These are phyloP conservation scores for Mechanitis mazaeus DNA, from an alignment of 2,888 invertebrate species.

Conservation along the genomic window DNA sequence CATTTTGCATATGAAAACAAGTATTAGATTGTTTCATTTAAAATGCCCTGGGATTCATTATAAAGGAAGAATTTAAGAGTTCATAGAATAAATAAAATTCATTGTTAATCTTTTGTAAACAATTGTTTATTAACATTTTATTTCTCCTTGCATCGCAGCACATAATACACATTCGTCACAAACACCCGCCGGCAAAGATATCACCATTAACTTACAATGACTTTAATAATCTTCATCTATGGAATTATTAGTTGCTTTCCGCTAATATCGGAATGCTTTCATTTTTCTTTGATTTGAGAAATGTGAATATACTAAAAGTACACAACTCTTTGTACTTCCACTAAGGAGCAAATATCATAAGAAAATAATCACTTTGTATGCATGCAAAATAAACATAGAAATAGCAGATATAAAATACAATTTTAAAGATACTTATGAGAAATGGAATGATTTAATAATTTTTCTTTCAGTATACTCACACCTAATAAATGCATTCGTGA, in stretches of 20 bases:
- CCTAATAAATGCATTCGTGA: constrained; percentile 58
- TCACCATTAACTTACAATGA: constrained; percentile 68
- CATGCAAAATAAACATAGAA: constrained; percentile 66
- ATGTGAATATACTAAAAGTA: constrained; percentile 72
- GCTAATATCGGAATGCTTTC: constrained; percentile 60
- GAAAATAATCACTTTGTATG: constrained; percentile 44
- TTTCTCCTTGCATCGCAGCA: constrained; percentile 69
- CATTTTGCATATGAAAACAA: no score
- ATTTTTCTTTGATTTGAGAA: constrained; percentile 70
- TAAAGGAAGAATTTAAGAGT: background rate
- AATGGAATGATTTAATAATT: constrained; percentile 69
- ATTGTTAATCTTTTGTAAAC: constrained; percentile 73
- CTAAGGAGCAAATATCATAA: constrained; percentile 43
- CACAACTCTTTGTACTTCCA: constrained; percentile 48
- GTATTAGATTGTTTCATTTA: no score
- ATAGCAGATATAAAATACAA: constrained; percentile 57
- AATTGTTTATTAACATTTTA: constrained; percentile 78
- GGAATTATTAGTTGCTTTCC: constrained; percentile 60
- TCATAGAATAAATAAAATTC: constrained; percentile 48
- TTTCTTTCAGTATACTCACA: constrained; percentile 73
- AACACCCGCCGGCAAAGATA: constrained; percentile 60
- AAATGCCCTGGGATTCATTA: no score
- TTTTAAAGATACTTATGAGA: constrained; percentile 54
- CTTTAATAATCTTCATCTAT: constrained; percentile 67
- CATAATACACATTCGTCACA: constrained; percentile 64